phyloP scores from a whole-genome alignment of 2,888 invertebrate species.

The Drosophila stalkeri region DNA sequence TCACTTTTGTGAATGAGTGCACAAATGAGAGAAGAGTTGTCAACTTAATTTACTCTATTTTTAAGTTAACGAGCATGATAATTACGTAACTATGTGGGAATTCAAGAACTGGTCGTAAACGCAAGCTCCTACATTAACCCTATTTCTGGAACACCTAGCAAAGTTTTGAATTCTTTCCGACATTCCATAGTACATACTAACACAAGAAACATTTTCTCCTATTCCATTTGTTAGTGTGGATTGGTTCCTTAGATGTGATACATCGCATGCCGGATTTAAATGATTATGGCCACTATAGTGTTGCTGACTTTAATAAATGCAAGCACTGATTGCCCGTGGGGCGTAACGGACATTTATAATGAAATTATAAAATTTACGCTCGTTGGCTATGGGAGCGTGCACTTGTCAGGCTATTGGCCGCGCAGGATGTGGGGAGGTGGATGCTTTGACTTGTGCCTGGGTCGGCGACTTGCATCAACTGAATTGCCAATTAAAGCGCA shows the following conservation, averaged over 20 bases:
- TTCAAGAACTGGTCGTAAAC: no score
- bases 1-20: neutral
- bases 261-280: neutral
- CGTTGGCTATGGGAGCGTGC: slow-evolving; percentile 12
- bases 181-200: neutral
- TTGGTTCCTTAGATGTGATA: neutral
- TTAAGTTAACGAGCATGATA: no score
- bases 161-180: neutral
- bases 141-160: neutral
- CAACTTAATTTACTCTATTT: no score
- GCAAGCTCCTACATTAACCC: neutral
- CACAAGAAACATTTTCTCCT: neutral
- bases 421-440: neutral
- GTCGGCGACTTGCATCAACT: slow-evolving; percentile 55
- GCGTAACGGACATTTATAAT: slow-evolving; percentile 56
- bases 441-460: slow-evolving; percentile 16
- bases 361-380: slow-evolving; percentile 64
- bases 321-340: slow-evolving; percentile 34
- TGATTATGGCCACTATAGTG: neutral
- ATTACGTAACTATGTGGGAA: no score
- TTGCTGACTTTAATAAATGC: slow-evolving; percentile 27
- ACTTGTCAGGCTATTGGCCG: slow-evolving; percentile 52
- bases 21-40: neutral
- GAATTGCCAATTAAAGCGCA: slow-evolving; percentile 75
- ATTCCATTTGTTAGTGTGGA: neutral